Base-by-base conservation (phyloP, 1,140 invertebrate species). In the Paracyclopina nana region DNA sequence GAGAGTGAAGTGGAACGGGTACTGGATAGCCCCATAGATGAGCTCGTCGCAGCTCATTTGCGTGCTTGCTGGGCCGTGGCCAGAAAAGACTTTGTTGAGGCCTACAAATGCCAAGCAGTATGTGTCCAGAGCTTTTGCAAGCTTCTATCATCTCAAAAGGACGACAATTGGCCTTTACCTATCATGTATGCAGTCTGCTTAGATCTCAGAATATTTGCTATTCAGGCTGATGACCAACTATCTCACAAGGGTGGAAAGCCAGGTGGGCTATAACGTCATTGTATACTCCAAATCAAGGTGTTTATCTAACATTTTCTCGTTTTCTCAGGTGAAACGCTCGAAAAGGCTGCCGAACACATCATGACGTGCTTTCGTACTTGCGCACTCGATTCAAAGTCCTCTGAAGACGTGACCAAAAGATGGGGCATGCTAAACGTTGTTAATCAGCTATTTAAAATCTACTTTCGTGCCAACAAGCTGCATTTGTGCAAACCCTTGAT, bases 391-490 rank as follows among this genome's bases (percentile, higher is more conserved):
- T 92, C 84, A 73, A 73, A 81, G 46, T 75, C 82, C 18, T 76
- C 82, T 1, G 80, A 86, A 56, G 75, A 82, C 54, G 80, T 88
- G 44, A 88, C 88, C 0, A 97, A 96, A 66, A 74, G 45, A 60
- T 78, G 87, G 71, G 91, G 90, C 54, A 96, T 97, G 86, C 66
- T 98, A 57, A 79, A 80, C 57, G 67, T 98, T 31, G 86, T 95
- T 0, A 97, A 97, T 68, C 91, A 98, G 63, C 69, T 98, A 9
- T 82, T 97, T 51, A 96, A 96, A 70, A 84, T 98, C 3, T 98
- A 97, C 64, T 97, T 96, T 61, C 75, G 80, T 55, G 94, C 95
- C 29, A 97, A 96, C 62, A 94, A 95, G 65, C 63, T 97, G 3
- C 88, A 96, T 71, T 67, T 98, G 26, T 94, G 91, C 63, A 96